Percentiles rank a stretch among this genome's conserved stretches.
phyloP scores from a whole-genome alignment of 2,888 invertebrate genomes.

The Watsonalla cultraria region DNA sequence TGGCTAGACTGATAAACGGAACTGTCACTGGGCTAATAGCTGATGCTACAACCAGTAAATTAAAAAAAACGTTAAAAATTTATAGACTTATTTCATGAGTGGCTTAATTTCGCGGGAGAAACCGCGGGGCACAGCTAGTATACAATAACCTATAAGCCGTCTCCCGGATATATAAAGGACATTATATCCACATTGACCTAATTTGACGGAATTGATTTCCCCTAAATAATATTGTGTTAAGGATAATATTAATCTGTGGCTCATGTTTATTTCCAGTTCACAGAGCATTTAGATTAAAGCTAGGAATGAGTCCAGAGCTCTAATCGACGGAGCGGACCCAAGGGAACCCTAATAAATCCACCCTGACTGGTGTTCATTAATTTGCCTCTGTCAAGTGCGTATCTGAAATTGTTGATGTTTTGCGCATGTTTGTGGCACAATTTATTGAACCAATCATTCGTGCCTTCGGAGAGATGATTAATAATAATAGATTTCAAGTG shows the following conservation, averaged over 20 bases:
- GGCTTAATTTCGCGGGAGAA: too few species aligned
- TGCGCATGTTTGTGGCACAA: constrained; percentile 59
- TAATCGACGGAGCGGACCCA: constrained; percentile 41
- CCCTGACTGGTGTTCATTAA: constrained; percentile 66
- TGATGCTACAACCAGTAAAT: too few species aligned
- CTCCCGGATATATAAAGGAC: too few species aligned
- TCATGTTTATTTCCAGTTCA: constrained; percentile 14
- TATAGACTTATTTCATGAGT: too few species aligned
- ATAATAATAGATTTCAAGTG: constrained; percentile 37
- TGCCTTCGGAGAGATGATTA: constrained; percentile 47
- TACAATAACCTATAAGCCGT: too few species aligned
- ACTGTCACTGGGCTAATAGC: too few species aligned
- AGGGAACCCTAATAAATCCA: constrained; percentile 62
- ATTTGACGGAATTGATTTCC: too few species aligned
- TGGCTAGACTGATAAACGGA: too few species aligned
- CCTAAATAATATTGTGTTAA: too few species aligned
- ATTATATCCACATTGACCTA: too few species aligned
- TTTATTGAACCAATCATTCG: constrained; percentile 63
- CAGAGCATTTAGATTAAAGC: constrained; percentile 26
- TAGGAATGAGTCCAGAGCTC: constrained; percentile 25
- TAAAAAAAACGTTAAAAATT: too few species aligned
- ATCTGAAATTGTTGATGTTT: constrained; percentile 74
- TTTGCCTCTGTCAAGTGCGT: constrained; percentile 62
- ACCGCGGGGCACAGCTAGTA: too few species aligned
- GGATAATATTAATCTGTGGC: background rate